Evolutionary conservation across 2,797 vertebrate genomes (phyloP), one percentile per base, ranked within the genome.

Genomic region (Morelia viridis): DNA sequence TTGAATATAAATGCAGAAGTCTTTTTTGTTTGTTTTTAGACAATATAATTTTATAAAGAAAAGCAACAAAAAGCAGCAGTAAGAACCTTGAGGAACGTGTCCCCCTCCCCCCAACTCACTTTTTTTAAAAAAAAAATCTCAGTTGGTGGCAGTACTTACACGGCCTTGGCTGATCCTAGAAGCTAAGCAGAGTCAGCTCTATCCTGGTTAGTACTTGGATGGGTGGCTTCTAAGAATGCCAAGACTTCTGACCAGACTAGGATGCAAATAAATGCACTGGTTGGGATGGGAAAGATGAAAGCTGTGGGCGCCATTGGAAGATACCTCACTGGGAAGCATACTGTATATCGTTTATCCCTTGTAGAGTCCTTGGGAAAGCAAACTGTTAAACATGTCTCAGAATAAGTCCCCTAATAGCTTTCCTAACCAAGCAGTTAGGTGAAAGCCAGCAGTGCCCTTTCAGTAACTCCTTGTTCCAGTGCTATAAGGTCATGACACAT

Each of bases 401-500:
- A 3, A 64, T 0, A n/a, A 89, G 93, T 86, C 89, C 19, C 3
- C 92, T 83, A 93, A 95, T 95, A 91, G 85, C 46, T 96, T 96
- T 97, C 53, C 76, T 89, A 87, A 92, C 94, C 95, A 85, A 96
- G 92, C 94, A 96, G 95, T 96, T 97, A 95, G 95, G 97, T 96
- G 94, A 96, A 97, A 96, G 96, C 95, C 93, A 94, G 94, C 93
- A 91, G 86, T 97, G 96, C 91, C 96, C 95, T 97, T 97, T 95
- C 96, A 94, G 90, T 96, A 96, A 94, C 96, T 97, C 95, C 96
- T 83, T 94, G 94, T 93, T 88, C 95, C 96, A 97, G 97, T 97
- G 97, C 68, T 92, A 97, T 95, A 97, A 98, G 98, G 98, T 98
- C 97, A 97, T 92, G 94, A 84, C 88, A 89, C 96, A 96, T 94